Conservation (phyloP, 2,797 vertebrate species). For the Oceanodroma leucorhoa region DNA sequence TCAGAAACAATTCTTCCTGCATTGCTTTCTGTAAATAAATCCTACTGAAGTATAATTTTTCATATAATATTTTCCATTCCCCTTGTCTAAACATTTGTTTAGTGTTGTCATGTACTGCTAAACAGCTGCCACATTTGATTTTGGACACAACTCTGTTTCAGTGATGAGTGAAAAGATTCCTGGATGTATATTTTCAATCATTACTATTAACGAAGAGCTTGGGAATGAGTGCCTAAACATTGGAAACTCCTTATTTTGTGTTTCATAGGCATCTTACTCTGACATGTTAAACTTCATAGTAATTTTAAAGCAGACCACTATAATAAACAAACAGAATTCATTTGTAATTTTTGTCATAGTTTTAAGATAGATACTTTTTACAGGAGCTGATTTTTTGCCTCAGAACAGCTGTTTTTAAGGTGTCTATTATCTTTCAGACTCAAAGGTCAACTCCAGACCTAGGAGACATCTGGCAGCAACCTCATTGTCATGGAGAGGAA, state of each 20-base stretch:
- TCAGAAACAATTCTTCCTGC: background rate
- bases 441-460: background rate
- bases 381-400: background rate
- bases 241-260: background rate
- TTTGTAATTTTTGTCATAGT: background rate
- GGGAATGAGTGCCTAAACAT: background rate
- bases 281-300: background rate
- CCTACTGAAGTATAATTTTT: background rate
- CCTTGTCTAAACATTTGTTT: slow-evolving; percentile 15
- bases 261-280: background rate
- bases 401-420: background rate
- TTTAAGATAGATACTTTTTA: background rate
- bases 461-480: background rate
- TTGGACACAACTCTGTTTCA: background rate
- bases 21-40: background rate
- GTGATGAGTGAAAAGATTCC: background rate
- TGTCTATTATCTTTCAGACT: background rate
- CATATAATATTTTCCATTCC: background rate
- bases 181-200: background rate
- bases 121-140: slow-evolving; percentile 2
- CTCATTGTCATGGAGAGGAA: background rate
- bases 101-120: background rate
- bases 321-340: background rate
- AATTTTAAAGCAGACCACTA: background rate
- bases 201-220: background rate